These are phyloP conservation scores for Diogma glabrata DNA, from an alignment of 2,888 invertebrate genomes.

Conservation along the genomic window DNA sequence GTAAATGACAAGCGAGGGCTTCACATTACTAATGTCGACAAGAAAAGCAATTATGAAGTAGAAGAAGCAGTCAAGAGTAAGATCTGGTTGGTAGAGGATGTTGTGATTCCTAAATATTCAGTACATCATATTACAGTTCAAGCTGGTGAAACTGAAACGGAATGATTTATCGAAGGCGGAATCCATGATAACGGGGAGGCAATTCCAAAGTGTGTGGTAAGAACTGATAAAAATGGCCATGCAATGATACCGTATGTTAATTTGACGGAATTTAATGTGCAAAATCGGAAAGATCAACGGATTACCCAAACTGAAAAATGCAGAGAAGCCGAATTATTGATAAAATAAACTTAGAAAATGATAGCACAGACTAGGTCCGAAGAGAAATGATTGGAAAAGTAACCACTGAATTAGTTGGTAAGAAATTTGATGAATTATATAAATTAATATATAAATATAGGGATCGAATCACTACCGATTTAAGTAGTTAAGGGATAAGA, in stretches of 20 bases:
- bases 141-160: neutral
- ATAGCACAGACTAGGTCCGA: neutral
- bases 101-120: neutral
- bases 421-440: neutral
- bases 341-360: neutral
- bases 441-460: neutral
- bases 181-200: neutral
- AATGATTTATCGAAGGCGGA: neutral
- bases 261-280: neutral
- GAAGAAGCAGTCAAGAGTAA: neutral
- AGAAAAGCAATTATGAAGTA: no score
- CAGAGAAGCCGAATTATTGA: neutral
- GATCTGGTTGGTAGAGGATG: neutral
- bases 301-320: neutral
- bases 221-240: neutral
- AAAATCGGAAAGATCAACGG: neutral
- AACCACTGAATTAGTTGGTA: neutral
- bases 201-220: neutral
- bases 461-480: neutral
- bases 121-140: neutral
- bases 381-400: neutral
- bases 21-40: no score
- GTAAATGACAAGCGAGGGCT: no score
- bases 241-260: neutral
- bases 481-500: no score